Percentiles rank a stretch among this genome's conserved stretches.
Conservation (phyloP, 2,113 vertebrate species). For the Sebastes fasciatus region DNA sequence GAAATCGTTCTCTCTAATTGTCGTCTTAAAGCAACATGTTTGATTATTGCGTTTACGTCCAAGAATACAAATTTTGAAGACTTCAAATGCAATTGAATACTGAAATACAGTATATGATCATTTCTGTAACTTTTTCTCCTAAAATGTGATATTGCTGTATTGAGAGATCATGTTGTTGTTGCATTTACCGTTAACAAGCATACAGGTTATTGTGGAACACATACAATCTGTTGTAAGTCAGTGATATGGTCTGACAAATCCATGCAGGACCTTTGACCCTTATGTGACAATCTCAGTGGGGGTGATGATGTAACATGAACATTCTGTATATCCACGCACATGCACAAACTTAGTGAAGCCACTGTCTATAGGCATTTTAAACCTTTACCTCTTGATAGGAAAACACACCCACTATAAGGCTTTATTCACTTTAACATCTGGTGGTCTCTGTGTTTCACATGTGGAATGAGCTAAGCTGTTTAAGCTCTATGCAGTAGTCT, state of each 20-base stretch:
- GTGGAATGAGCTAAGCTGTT: neutral
- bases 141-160: neutral
- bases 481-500: neutral
- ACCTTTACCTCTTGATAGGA: neutral
- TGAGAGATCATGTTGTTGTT: neutral
- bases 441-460: neutral
- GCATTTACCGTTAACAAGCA: neutral
- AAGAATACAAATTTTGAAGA: neutral
- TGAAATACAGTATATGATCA: neutral
- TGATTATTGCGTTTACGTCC: neutral
- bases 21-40: neutral
- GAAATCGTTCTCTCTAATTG: neutral
- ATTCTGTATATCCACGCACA: neutral
- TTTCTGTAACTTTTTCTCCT: neutral
- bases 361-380: neutral
- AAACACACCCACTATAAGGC: neutral
- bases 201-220: neutral
- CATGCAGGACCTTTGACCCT: neutral
- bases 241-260: constrained; percentile 1
- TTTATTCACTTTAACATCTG: neutral
- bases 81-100: neutral
- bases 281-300: neutral
- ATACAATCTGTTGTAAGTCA: neutral
- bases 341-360: neutral
- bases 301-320: constrained; percentile 2